Conservation (phyloP, 2,888 invertebrate genomes). For the Drosophila mimetica region DNA sequence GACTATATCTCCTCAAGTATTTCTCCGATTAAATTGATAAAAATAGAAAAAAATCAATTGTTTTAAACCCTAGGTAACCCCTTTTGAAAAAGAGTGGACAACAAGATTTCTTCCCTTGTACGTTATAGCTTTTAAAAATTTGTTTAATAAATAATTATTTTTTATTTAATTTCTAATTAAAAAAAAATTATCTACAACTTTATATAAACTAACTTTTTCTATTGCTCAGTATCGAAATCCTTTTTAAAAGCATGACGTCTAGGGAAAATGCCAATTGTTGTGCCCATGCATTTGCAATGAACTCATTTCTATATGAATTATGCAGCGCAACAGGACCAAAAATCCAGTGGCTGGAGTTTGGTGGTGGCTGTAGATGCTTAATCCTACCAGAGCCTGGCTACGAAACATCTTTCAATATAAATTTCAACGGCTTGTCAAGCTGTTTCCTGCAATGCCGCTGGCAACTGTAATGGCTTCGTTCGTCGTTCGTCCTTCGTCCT, state of each 20-base stretch:
- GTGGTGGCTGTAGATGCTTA: constrained; percentile 47
- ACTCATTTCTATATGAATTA: constrained; percentile 29
- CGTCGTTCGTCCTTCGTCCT: constrained; percentile 27
- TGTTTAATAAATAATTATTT: no score
- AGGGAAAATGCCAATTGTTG: not conserved
- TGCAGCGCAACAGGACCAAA: constrained; percentile 21
- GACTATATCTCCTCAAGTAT: no score
- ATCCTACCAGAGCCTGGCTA: constrained; percentile 50
- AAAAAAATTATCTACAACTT: no score
- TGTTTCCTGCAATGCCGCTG: constrained; percentile 62
- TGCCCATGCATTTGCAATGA: constrained; percentile 24
- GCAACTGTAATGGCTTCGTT: constrained; percentile 53
- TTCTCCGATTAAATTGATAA: no score
- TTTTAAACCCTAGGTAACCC: no score
- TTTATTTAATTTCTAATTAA: no score
- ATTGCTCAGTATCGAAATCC: constrained; percentile 1
- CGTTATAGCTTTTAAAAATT: no score
- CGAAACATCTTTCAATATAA: constrained; percentile 79
- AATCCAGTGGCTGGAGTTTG: not conserved
- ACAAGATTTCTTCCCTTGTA: no score
- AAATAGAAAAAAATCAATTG: no score
- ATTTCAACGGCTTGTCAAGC: constrained; percentile 80
- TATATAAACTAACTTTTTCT: no score
- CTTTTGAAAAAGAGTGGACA: no score
- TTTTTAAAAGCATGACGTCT: not conserved